Conservation (phyloP, 2,797 vertebrate species). For the Sebastes flavidus region DNA sequence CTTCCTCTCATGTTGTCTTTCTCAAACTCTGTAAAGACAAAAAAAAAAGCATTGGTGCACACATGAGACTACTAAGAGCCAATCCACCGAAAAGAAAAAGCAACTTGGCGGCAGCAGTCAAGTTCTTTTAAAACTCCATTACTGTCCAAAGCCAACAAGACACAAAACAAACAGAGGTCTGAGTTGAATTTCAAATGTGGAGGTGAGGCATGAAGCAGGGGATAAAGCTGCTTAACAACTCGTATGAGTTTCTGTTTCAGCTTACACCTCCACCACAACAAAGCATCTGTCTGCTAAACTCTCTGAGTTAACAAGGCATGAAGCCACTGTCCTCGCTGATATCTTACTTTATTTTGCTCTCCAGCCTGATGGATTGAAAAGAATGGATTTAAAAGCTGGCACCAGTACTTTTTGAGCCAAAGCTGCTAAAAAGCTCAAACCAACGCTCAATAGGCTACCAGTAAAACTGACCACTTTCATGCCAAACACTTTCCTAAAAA, state of each 20-base stretch:
- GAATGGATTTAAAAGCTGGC: not conserved
- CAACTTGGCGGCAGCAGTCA: not conserved
- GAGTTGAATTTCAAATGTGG: slow-evolving; percentile 28
- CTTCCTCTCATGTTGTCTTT: not conserved
- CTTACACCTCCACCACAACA: slow-evolving; percentile 36
- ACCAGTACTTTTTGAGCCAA: not conserved
- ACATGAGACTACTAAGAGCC: not conserved
- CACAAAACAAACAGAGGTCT: slow-evolving; percentile 23
- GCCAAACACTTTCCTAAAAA: not conserved
- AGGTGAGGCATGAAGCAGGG: slow-evolving; percentile 30
- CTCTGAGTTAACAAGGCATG: slow-evolving; percentile 22
- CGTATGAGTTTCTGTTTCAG: not conserved
- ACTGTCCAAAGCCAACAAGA: slow-evolving; percentile 14
- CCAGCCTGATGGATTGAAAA: not conserved
- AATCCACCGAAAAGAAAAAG: slow-evolving; percentile 2
- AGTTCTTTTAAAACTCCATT: slow-evolving; percentile 14
- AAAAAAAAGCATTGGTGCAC: not conserved
- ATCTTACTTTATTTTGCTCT: not conserved
- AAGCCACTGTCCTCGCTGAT: slow-evolving; percentile 27
- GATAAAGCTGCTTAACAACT: slow-evolving; percentile 47
- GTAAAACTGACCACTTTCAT: not conserved
- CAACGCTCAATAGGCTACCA: not conserved
- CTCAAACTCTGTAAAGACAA: not conserved
- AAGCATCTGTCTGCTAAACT: slow-evolving; percentile 18
- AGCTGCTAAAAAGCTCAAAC: not conserved